Conservation (phyloP, 35 echinoderm and acorn worm genomes). For the Stichopus chloronotus region DNA sequence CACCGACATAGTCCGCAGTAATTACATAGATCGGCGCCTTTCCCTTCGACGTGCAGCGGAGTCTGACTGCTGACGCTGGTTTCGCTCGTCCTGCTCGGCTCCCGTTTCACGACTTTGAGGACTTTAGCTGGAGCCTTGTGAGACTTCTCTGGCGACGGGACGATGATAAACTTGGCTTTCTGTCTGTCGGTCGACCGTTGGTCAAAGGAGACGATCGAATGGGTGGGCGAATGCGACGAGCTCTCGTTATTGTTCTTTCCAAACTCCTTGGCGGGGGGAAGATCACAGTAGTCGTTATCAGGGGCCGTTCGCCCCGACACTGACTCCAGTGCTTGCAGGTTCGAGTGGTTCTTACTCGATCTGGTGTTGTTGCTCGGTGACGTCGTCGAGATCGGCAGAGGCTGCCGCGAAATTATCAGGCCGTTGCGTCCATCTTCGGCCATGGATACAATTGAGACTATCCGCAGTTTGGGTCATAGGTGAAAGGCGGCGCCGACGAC, state of each 20-base stretch:
- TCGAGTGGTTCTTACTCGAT: constrained; percentile 42
- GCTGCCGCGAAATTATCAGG: constrained; percentile 87
- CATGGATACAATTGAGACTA: constrained; percentile 81
- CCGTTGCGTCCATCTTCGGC: constrained; percentile 92
- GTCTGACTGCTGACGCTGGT: constrained; percentile 62
- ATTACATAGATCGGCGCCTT: constrained; percentile 64
- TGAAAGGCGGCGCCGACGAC: constrained; percentile 77
- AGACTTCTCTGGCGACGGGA: constrained; percentile 36
- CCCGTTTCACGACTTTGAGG: constrained; percentile 81
- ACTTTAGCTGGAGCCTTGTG: constrained; percentile 61
- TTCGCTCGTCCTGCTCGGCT: constrained; percentile 68
- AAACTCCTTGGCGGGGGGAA: constrained; percentile 44
- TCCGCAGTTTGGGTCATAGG: constrained; percentile 49
- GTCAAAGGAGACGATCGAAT: constrained; percentile 33
- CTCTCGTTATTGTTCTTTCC: constrained; percentile 83
- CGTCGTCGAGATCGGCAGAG: constrained; percentile 58
- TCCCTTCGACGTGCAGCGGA: constrained; percentile 73
- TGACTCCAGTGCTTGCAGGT: constrained; percentile 69
- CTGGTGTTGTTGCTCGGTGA: constrained; percentile 41
- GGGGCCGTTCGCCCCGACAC: constrained; percentile 63
- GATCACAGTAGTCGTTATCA: constrained; percentile 79
- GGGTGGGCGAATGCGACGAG: constrained; percentile 28
- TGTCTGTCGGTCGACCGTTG: constrained; percentile 24
- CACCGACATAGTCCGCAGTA: constrained; percentile 78
- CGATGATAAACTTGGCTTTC: constrained; percentile 46